A percentile compares a stretch with the other conserved stretches of the same genome.
Conservation (phyloP, 2,797 vertebrate genomes). For the Pyrocephalus nanus region DNA sequence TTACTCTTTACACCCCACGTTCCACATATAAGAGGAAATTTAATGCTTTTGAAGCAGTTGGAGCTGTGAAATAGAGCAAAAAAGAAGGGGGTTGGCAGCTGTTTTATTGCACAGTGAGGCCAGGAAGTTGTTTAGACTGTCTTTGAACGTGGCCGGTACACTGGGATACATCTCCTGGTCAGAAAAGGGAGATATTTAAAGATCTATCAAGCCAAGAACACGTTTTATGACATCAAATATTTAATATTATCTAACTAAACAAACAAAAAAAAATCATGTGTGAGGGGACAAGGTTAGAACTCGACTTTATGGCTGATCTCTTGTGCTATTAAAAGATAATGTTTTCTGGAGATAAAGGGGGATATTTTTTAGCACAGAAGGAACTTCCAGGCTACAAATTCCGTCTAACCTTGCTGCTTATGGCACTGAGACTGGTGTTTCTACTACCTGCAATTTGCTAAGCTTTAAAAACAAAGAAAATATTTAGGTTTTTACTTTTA, state of each 20-base stretch:
- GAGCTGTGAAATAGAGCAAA: not conserved
- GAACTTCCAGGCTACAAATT: not conserved
- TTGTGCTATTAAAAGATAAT: not conserved
- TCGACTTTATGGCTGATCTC: not conserved
- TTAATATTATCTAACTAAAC: constrained; percentile 2
- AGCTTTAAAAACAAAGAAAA: not conserved
- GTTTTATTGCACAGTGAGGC: not conserved
- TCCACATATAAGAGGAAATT: not conserved
- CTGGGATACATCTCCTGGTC: not conserved
- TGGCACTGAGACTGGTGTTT: not conserved
- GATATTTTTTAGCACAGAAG: not conserved
- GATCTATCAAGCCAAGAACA: not conserved
- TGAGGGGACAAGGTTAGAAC: not conserved
- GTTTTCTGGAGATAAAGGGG: not conserved
- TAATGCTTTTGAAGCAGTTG: not conserved
- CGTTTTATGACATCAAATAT: constrained; percentile 1
- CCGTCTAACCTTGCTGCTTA: not conserved
- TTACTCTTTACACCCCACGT: not conserved
- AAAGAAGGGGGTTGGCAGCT: not conserved
- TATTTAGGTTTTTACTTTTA: not conserved
- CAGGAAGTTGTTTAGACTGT: constrained; percentile 5
- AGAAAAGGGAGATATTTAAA: not conserved
- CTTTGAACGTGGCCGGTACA: not conserved
- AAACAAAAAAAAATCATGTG: not conserved
- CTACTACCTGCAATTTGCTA: not conserved